Evolutionary conservation across 2,888 invertebrate species (phyloP), one percentile per base, ranked within the genome.

Genomic region (Aphodius sticticus): DNA sequence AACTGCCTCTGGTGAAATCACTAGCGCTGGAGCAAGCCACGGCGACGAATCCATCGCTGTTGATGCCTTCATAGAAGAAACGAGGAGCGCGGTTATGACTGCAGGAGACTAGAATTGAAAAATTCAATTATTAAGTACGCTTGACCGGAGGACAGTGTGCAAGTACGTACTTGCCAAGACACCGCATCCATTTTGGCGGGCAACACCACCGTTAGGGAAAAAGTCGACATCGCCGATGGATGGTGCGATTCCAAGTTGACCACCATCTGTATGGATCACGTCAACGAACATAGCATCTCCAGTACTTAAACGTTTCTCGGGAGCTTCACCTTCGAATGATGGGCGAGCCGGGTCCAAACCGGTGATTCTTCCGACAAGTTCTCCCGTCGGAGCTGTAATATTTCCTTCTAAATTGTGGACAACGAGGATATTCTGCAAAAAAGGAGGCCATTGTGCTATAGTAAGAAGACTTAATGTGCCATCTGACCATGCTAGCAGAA

Each of bases 271-370:
- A 84, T 95, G 95, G 77, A 95, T 93, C 0, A 94, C 91, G 85
- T 95, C 94, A 3, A 93, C 95, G 84, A 94, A 95, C 16, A 89
- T 87, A 0, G 94, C 95, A 86, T 95, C 95, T 2, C 89, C 91
- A 37, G 88, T 88, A 83, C 94, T 93, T 76, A 95, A 88, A 76
- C 91, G 89, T 76, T 91, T 89, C 79, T 90, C 88, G 77, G 89
- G 89, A 77, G 81, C 84, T 6, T 82, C 81, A 6, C 86, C 89
- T 15, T 84, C 92, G 85, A 93, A 93, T 6, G 90, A 87, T 0
- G 93, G 93, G 16, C 92, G 87, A 0, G 95, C 95, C 0, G 95
- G 94, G 88, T 95, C 95, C 82, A 82, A 53, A 70, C 80, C 81
- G 69, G 82, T 81, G 37, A 81, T 79, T 75, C 81, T 80, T 37